Evolutionary conservation across 1,140 invertebrate species (phyloP).

Genomic region (Drosophila trapezifrons): DNA sequence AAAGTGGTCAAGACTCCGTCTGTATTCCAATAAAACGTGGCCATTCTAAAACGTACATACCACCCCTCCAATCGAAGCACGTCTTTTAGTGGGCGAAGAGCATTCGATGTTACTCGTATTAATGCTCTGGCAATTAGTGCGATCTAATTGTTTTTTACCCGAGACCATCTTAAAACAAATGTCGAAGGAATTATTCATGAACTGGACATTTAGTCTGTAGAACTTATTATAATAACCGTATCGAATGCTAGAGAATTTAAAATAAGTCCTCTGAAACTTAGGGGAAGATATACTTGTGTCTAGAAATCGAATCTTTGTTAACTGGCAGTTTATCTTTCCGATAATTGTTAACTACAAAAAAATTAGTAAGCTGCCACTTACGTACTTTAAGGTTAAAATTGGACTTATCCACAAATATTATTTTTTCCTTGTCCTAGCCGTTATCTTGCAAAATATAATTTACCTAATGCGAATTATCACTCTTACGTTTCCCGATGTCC

Average conservation of each 20-base stretch:
- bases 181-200: slow-evolving; percentile 63
- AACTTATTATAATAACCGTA: not conserved
- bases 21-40: slow-evolving; percentile 19
- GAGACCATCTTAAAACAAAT: slow-evolving; percentile 58
- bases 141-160: slow-evolving; percentile 71
- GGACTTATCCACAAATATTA: too few relatives aligned
- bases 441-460: slow-evolving; percentile 3
- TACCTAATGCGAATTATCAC: slow-evolving; percentile 6
- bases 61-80: slow-evolving; percentile 1
- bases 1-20: slow-evolving; percentile 64
- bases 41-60: slow-evolving; percentile 16
- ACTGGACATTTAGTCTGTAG: slow-evolving; percentile 29
- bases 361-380: not conserved
- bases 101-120: slow-evolving; percentile 61
- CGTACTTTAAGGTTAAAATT: too few relatives aligned
- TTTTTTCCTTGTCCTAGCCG: not conserved
- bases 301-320: not conserved
- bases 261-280: too few relatives aligned
- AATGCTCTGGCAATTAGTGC: slow-evolving; percentile 71
- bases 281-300: too few relatives aligned
- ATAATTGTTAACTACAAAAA: not conserved
- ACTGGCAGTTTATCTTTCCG: not conserved
- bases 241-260: not conserved
- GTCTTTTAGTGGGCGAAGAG: slow-evolving; percentile 9
- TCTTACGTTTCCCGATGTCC: not conserved